These are phyloP conservation scores for Anolis sagrei DNA, from an alignment of 2,113 vertebrate species.

Conservation along the genomic window DNA sequence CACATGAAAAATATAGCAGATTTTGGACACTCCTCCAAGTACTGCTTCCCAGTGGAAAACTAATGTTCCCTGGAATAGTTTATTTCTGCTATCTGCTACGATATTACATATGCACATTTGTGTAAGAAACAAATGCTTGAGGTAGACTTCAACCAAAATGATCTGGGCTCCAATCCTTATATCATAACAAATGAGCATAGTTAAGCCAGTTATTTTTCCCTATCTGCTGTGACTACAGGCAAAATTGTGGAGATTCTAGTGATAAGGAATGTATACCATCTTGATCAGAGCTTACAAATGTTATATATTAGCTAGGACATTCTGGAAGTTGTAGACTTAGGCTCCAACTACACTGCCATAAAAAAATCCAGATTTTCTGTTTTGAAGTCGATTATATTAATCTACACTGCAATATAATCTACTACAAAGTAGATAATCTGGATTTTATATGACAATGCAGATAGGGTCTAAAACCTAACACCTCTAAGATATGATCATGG, in stretches of 20 bases:
- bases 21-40: background rate
- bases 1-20: background rate
- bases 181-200: background rate
- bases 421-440: too few relatives aligned
- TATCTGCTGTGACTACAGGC: background rate
- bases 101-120: background rate
- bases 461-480: background rate
- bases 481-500: too few relatives aligned
- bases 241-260: too few relatives aligned
- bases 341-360: too few relatives aligned
- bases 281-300: background rate
- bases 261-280: background rate
- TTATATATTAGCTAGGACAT: background rate
- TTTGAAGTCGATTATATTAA: too few relatives aligned
- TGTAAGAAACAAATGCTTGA: background rate
- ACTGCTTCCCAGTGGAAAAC: background rate
- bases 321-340: background rate
- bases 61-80: background rate
- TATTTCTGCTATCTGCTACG: background rate
- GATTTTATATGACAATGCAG: too few relatives aligned
- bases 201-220: background rate
- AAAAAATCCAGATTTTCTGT: too few relatives aligned
- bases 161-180: background rate
- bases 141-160: background rate
- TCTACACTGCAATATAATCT: too few relatives aligned